These are phyloP conservation scores for Protomyctophum bolini DNA, from an alignment of 2,113 vertebrate genomes.

Conservation along the genomic window DNA sequence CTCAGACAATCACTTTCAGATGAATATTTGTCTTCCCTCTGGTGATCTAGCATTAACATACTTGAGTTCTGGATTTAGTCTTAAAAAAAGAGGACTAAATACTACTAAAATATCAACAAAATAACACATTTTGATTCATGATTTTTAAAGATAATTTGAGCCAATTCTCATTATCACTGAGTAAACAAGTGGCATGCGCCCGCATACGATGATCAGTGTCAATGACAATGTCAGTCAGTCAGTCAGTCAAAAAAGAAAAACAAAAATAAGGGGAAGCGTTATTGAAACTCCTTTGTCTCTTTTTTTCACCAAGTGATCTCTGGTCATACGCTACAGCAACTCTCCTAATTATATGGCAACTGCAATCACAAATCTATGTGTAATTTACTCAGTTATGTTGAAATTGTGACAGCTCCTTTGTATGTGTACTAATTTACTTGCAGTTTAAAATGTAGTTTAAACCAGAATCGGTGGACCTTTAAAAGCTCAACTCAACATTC, in stretches of 20 bases:
- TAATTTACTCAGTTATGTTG: slow-evolving; percentile 16
- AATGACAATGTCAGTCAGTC: slow-evolving; percentile 6
- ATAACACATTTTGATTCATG: not conserved
- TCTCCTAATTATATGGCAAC: not conserved
- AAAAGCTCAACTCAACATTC: slow-evolving; percentile 11
- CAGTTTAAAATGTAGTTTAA: not conserved
- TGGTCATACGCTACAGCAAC: slow-evolving; percentile 11
- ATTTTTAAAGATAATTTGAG: slow-evolving; percentile 16
- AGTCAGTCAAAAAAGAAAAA: slow-evolving; percentile 17
- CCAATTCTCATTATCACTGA: slow-evolving; percentile 15
- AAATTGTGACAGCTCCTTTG: slow-evolving; percentile 5
- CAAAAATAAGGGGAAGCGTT: slow-evolving; percentile 39
- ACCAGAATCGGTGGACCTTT: slow-evolving; percentile 6
- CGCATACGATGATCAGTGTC: slow-evolving; percentile 8
- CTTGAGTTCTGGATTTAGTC: slow-evolving; percentile 48
- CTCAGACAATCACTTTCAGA: not conserved
- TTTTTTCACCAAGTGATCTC: slow-evolving; percentile 27
- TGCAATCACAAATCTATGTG: not conserved
- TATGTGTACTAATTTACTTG: not conserved
- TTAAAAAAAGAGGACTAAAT: slow-evolving; percentile 21
- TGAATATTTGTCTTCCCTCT: not conserved
- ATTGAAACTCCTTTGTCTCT: slow-evolving; percentile 18
- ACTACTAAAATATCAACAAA: slow-evolving; percentile 17
- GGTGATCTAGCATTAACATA: not conserved
- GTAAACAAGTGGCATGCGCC: slow-evolving; percentile 1